Evolutionary conservation across 2,797 vertebrate genomes (phyloP), one percentile per base, ranked within the genome.

Genomic region (Trachurus trachurus): DNA sequence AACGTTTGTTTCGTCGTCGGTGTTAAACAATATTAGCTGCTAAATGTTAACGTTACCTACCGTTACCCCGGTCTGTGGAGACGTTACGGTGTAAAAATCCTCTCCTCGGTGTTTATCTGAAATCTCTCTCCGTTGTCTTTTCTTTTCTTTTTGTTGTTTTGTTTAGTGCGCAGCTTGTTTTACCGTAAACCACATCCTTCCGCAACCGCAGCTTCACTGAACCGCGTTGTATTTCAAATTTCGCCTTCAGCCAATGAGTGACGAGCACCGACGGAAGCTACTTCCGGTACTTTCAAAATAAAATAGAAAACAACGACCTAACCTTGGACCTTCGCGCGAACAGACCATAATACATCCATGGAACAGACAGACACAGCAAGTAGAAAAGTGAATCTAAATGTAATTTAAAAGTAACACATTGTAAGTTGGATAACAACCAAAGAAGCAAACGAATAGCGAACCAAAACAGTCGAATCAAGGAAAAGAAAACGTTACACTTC

Each of bases 171-270:
- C 2, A 52, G 9, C n/a, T 62, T n/a, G 4, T 29, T 22, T 8
- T 10, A 37, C 1, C 53, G 67, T 50, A 21, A 63, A 53, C 66
- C 47, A 0, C 69, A 81, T 79, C 66, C 59, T 71, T 60, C 37
- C 2, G 17, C n/a, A 76, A 8, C 40, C 16, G 2, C 53, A 13
- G 19, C 7, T 6, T 52, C 64, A 47, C 0, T 64, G 58, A 83
- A 75, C 88, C 88, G 85, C 86, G 85, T 92, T 93, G 70, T 75
- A 76, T 88, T 96, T 96, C 95, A 96, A 96, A 96, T 94, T 91
- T 92, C 74, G 66, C 92, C 82, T 76, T 68, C 66, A 85, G 90
- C 95, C 95, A 96, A 96, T 96, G 53, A 93, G 13, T 0, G 78
- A 67, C 1, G 52, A 54, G 2, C n/a, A 16, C 37, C 0, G 80